Conservation (phyloP, 2,113 vertebrate genomes). For the Naja naja region DNA sequence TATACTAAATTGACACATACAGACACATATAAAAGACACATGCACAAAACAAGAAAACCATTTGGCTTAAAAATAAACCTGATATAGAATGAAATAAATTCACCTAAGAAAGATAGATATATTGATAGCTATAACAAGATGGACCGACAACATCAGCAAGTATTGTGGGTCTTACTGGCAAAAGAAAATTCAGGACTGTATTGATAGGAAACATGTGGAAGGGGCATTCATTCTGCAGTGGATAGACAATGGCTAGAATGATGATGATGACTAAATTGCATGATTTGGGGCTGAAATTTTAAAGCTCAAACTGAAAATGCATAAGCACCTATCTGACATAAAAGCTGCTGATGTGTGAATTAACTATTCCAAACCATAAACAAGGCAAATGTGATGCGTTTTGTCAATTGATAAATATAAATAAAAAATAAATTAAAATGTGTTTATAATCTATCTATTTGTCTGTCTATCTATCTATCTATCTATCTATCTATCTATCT, state of each 20-base stretch:
- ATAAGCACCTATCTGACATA: not conserved
- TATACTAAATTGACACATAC: not conserved
- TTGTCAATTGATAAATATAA: slow-evolving; percentile 17
- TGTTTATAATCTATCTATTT: too few species aligned
- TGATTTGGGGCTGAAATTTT: not conserved
- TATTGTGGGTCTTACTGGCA: not conserved
- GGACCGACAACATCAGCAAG: not conserved
- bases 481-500: too few species aligned
- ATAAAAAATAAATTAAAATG: not conserved
- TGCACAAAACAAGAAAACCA: too few species aligned
- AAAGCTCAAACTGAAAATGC: not conserved
- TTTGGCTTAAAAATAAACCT: too few species aligned
- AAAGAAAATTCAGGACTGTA: not conserved
- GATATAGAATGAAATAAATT: too few species aligned
- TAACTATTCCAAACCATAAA: not conserved
- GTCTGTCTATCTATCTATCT: too few species aligned
- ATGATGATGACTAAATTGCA: not conserved
- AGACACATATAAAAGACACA: too few species aligned
- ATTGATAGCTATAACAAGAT: too few species aligned
- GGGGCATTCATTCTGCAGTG: not conserved
- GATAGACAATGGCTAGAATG: not conserved
- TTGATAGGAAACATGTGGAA: not conserved
- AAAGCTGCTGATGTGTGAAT: slow-evolving; percentile 7
- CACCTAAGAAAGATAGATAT: too few species aligned
- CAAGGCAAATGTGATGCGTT: not conserved